Evolutionary conservation across 1,140 invertebrate genomes (phyloP).

Genomic region (Myzus persicae): DNA sequence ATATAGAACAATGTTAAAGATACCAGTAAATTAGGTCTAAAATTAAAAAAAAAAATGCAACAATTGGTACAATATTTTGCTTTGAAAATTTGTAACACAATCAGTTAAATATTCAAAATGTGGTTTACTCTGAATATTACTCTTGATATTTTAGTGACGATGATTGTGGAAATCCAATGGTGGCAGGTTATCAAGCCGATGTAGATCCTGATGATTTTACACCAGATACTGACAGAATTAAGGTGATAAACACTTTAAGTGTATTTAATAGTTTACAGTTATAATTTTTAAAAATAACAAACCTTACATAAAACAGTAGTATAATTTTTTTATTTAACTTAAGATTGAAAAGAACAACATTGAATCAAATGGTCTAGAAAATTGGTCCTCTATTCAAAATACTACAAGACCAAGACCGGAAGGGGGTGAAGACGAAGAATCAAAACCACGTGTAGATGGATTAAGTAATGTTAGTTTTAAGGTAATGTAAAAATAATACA

Average conservation of each 20-base stretch:
- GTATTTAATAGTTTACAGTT: neutral
- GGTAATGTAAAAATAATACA: slow-evolving; percentile 46
- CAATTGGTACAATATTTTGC: neutral
- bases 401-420: slow-evolving; percentile 72
- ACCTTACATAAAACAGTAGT: too few species aligned
- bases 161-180: slow-evolving; percentile 82
- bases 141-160: slow-evolving; percentile 71
- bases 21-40: too few species aligned
- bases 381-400: slow-evolving; percentile 65
- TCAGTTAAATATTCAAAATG: neutral
- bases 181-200: slow-evolving; percentile 87
- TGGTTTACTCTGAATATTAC: neutral
- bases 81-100: neutral
- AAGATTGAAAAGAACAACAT: neutral
- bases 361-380: neutral
- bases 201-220: slow-evolving; percentile 74
- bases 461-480: slow-evolving; percentile 1
- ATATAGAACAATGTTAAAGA: too few species aligned
- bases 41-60: too few species aligned
- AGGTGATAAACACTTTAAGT: slow-evolving; percentile 6
- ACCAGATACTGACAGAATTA: slow-evolving; percentile 12
- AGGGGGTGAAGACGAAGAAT: slow-evolving; percentile 69
- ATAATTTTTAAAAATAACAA: neutral
- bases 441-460: slow-evolving; percentile 10
- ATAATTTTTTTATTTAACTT: slow-evolving; percentile 33